Conservation (phyloP, 2,113 vertebrate species). For the Percina caprodes region DNA sequence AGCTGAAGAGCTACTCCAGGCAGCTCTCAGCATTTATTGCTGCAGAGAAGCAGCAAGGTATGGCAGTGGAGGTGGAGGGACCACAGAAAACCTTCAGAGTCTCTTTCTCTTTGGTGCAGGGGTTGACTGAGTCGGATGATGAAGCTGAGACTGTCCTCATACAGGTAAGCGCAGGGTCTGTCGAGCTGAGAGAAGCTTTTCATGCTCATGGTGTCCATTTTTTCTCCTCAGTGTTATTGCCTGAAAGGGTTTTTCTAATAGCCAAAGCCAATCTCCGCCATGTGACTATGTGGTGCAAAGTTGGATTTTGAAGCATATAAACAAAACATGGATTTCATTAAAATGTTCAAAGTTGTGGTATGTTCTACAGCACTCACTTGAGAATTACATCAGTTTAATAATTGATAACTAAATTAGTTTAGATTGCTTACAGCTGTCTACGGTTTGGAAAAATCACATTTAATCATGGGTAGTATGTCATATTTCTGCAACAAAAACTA, state of each 20-base stretch:
- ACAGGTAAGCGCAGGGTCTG: constrained; percentile 82
- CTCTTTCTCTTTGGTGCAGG: constrained; percentile 83
- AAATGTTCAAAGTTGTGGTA: no score
- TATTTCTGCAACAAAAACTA: no score
- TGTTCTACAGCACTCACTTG: no score
- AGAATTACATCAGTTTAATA: no score
- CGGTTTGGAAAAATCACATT: no score
- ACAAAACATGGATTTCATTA: no score
- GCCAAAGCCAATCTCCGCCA: background rate
- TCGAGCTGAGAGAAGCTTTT: background rate
- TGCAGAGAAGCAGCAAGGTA: constrained; percentile 89
- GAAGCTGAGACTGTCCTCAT: constrained; percentile 89
- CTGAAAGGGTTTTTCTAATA: background rate
- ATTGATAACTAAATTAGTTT: no score
- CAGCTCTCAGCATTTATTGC: constrained; percentile 86
- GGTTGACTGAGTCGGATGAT: constrained; percentile 79
- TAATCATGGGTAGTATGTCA: no score
- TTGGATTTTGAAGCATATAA: no score
- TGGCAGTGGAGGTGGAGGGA: constrained; percentile 85
- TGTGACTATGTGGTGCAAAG: background rate
- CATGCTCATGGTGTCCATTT: background rate
- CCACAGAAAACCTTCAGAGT: constrained; percentile 82
- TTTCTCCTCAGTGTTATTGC: background rate
- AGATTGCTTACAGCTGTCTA: no score
- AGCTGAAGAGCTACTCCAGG: constrained; percentile 86